Base-by-base conservation (phyloP, 2,797 vertebrate species). In the Gadopsis bispinosus region DNA sequence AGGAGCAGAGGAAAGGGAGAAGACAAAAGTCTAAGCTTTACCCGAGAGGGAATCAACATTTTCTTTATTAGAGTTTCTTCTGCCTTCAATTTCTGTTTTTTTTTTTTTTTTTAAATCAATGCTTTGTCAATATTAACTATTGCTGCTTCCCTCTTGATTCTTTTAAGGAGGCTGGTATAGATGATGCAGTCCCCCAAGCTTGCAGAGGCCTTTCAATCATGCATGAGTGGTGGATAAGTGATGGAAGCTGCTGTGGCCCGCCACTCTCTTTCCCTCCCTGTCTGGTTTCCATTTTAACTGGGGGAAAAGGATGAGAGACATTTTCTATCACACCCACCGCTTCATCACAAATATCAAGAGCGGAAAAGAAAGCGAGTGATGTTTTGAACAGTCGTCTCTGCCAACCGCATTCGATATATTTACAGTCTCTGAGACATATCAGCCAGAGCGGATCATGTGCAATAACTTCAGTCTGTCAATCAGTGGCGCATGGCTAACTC, bases 191-290 rank as follows among this genome's bases (percentile, higher is more conserved):
- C 81, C 83, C 89, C 80, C 69, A 77, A 84, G 90, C 90, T 90
- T 78, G 81, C 90, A 83, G 73, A 91, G 87, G 84, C 86, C 91
- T 93, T 94, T 93, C 92, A 93, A 95, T 94, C 93, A 93, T 95
- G 90, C 87, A 95, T 94, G 93, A 93, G 89, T 92, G 83, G 89
- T 90, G 86, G 90, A 89, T 93, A 93, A 92, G 83, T 92, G 91
- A 92, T 90, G 88, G 91, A 84, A 90, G 90, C 86, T 67, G 80
- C 78, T 76, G 79, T 88, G 85, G 86, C 90, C 86, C 82, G 75
- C 81, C 82, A 89, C 88, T 90, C 87, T 92, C 86, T 88, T 83
- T 86, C 80, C 83, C 83, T 83, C 79, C 74, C 73, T 14, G 83
- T 89, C 88, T 89, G 87, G 85, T 91, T 92, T 91, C 88, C 89